phyloP scores from a whole-genome alignment of 2,113 vertebrate species.

The Scartelaos histophorus region DNA sequence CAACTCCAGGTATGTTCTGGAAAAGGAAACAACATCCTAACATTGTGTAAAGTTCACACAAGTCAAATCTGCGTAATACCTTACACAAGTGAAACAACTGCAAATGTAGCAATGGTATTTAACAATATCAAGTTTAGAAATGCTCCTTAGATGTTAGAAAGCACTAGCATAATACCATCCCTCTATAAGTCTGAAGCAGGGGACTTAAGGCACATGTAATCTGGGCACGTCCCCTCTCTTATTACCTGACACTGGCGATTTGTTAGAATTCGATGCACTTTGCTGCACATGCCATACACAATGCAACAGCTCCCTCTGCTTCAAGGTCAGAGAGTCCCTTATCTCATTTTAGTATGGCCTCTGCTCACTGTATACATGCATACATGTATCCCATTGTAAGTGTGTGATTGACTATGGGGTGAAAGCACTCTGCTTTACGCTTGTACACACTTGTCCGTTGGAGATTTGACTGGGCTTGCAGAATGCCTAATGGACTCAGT shows the following conservation, averaged over 20 bases:
- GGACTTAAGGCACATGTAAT: slow-evolving; percentile 33
- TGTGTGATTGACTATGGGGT: background rate
- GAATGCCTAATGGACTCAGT: background rate
- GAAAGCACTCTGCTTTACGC: background rate
- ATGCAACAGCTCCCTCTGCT: background rate
- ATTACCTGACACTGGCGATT: slow-evolving; percentile 38
- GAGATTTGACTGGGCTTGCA: background rate
- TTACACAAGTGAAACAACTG: too few species aligned
- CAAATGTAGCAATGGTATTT: too few species aligned
- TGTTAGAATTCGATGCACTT: slow-evolving; percentile 26
- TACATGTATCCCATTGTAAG: background rate
- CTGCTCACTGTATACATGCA: background rate
- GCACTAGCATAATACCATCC: background rate
- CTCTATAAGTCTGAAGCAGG: slow-evolving; percentile 6
- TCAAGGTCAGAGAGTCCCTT: slow-evolving; percentile 43
- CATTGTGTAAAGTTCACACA: too few species aligned
- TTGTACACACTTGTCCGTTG: background rate
- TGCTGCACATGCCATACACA: slow-evolving; percentile 4
- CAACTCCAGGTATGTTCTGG: too few species aligned
- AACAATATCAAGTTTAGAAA: background rate
- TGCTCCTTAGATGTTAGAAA: background rate
- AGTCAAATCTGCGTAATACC: too few species aligned
- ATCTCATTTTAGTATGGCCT: background rate
- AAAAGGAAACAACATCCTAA: background rate
- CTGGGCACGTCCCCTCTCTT: slow-evolving; percentile 26